Evolutionary conservation across 2,797 vertebrate species (phyloP).

Genomic region (Otolemur crassicaudatus): DNA sequence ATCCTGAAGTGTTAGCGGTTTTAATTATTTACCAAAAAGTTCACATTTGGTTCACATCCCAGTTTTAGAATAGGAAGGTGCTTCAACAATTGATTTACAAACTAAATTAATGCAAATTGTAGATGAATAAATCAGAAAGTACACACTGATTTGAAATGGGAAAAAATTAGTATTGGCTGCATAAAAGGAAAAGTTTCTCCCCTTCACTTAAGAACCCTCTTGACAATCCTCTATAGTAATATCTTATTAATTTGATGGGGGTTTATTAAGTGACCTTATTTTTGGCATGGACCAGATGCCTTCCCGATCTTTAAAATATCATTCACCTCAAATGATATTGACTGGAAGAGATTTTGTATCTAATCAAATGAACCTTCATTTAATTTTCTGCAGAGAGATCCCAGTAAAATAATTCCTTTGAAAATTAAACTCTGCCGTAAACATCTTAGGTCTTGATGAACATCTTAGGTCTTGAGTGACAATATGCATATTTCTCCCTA

Average conservation of each 20-base stretch:
- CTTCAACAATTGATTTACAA: neutral
- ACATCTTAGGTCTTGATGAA: neutral
- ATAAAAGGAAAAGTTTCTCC: neutral
- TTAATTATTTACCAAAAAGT: neutral
- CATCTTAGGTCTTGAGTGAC: neutral
- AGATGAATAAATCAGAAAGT: neutral
- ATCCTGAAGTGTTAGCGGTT: neutral
- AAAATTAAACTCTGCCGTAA: conserved; percentile 14
- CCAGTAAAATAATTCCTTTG: neutral
- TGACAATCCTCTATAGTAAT: neutral
- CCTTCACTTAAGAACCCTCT: neutral
- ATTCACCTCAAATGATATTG: neutral
- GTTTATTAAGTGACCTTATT: neutral
- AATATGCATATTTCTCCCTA: accelerated
- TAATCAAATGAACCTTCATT: neutral
- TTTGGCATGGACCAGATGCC: neutral
- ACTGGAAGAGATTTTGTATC: neutral
- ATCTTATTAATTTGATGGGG: neutral
- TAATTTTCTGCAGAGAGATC: neutral
- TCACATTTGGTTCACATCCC: neutral
- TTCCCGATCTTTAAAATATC: neutral
- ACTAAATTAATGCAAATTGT: neutral
- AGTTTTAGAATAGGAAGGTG: neutral
- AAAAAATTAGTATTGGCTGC: neutral
- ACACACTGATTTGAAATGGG: neutral